Evolutionary conservation across 2,797 vertebrate genomes (phyloP), one percentile per base, ranked within the genome.

Genomic region (Pangasius sanitwongsei): DNA sequence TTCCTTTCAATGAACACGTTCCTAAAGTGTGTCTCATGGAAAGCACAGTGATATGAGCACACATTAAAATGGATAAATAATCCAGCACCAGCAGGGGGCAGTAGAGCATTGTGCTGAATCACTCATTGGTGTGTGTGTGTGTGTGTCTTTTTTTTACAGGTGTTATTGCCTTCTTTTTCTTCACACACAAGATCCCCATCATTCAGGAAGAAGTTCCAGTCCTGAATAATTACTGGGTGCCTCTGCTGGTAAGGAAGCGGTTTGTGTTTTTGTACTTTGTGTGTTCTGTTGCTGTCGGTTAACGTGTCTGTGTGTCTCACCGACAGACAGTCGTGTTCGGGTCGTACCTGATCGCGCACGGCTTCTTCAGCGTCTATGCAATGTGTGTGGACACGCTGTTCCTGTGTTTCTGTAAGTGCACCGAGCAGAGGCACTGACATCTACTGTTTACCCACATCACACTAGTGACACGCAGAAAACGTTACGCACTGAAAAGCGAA

Each of bases 301-400:
- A 37, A 25, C 85, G 0, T 48, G 31, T 78, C 25, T 37, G n/a
- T 89, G 34, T 88, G 89, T 92, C 91, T 90, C 91, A 13, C 90
- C 94, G 91, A 41, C 91, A 96, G 98, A 97, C 97, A 0, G 95
- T 97, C 91, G 94, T 97, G 90, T 91, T 97, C 25, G 98, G 97
- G 37, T 96, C 98, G 55, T 98, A 97, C 87, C 93, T 98, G 85
- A 96, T 98, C 65, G 98, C 98, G 69, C 97, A 98, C 0, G 97
- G 97, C 13, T 98, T 98, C 95, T 98, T 98, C 97, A 98, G 97
- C 4, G 96, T 99, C 95, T 99, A 98, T 93, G 95, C 97, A 95
- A 97, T 97, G 95, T 99, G 98, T 93, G 97, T 99, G 0, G 97
- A 99, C 93, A 99, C 98, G 0, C 96, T 98, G 90, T 98, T 98